phyloP scores from a whole-genome alignment of 2,888 invertebrate genomes.

The Cotesia congregata region DNA sequence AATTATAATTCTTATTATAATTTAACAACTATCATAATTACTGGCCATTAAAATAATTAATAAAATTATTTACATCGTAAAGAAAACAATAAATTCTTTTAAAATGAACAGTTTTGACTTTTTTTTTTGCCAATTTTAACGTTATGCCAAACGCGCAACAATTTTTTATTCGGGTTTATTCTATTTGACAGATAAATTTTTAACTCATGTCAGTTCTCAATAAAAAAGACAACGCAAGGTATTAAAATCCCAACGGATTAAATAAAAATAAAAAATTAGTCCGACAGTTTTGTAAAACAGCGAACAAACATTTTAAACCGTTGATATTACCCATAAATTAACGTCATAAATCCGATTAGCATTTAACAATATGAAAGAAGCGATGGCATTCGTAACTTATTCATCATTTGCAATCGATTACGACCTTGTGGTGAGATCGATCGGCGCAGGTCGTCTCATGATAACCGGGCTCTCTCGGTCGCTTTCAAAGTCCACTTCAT shows the following conservation, averaged over 20 bases:
- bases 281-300: not conserved
- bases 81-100: not conserved
- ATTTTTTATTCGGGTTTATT: not conserved
- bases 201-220: not conserved
- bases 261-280: not conserved
- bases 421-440: conserved; percentile 59
- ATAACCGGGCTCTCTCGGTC: conserved; percentile 72
- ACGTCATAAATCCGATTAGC: not conserved
- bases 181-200: not conserved
- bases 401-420: conserved; percentile 27
- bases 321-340: not conserved
- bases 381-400: not conserved
- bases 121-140: not conserved
- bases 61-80: not conserved
- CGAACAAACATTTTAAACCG: not conserved
- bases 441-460: conserved; percentile 69
- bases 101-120: not conserved
- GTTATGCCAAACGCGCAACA: not conserved
- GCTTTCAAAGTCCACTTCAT: conserved; percentile 49
- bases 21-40: not conserved
- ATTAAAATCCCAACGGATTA: not conserved
- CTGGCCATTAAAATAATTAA: not conserved
- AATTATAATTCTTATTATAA: not conserved
- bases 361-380: not conserved
- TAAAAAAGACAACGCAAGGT: not conserved